A percentile compares a stretch with the other conserved stretches of the same genome.
These are phyloP conservation scores for Teleiodes luculella DNA, from an alignment of 2,888 invertebrate genomes.

Conservation along the genomic window DNA sequence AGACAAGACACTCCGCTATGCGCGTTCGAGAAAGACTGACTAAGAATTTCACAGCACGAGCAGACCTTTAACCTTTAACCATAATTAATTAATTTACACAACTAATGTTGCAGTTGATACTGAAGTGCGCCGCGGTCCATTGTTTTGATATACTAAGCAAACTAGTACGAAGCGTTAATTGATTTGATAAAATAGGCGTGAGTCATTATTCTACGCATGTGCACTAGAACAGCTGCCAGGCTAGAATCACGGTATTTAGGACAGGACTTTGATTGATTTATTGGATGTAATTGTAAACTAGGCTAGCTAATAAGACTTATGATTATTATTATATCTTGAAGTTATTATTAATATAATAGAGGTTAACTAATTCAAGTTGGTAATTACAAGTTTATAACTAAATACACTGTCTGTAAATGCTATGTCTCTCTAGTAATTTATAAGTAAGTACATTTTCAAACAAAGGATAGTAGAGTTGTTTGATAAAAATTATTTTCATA, in stretches of 20 bases:
- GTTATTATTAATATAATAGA: too few species aligned
- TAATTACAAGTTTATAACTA: too few species aligned
- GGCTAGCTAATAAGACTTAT: not conserved
- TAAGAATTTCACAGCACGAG: conserved; percentile 60
- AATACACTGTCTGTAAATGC: not conserved
- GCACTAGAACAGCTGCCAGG: conserved; percentile 19
- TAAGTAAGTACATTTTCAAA: not conserved
- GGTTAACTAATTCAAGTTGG: too few species aligned
- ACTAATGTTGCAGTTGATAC: conserved; percentile 56
- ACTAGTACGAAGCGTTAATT: conserved; percentile 37
- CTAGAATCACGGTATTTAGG: conserved; percentile 12
- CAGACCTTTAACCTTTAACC: conserved; percentile 69
- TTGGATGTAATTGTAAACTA: not conserved
- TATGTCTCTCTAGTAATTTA: not conserved
- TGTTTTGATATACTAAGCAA: conserved; percentile 47
- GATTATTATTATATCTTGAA: too few species aligned
- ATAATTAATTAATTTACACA: conserved; percentile 66
- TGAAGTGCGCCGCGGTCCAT: conserved; percentile 56
- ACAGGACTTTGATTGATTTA: not conserved
- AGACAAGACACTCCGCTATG: conserved; percentile 26
- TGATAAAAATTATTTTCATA: too few species aligned
- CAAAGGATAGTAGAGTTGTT: not conserved
- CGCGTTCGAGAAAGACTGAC: conserved; percentile 46
- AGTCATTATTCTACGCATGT: conserved; percentile 35
- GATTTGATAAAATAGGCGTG: conserved; percentile 46